Conservation (phyloP, 2,888 invertebrate genomes). For the Heteromyza rotundicornis region DNA sequence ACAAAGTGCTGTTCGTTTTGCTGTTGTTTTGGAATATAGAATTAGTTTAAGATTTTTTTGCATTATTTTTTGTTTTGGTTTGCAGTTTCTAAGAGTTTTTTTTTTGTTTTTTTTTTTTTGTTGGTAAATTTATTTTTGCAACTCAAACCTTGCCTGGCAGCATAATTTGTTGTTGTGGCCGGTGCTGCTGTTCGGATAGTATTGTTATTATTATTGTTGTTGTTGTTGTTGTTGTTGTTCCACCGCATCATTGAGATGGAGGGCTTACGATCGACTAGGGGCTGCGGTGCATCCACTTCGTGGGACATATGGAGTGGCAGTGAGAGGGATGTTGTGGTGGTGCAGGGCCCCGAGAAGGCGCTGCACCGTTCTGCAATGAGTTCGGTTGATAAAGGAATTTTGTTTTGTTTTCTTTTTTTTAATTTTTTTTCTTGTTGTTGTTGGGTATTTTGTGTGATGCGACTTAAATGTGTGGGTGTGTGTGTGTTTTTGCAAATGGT, state of each 20-base stretch:
- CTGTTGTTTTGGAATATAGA: too few species aligned
- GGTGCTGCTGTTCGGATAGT: constrained; percentile 14
- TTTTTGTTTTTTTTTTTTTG: constrained; percentile 9
- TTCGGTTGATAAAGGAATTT: constrained; percentile 37
- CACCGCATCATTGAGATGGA: constrained; percentile 69
- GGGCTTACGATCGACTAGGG: constrained; percentile 73
- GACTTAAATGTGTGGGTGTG: too few species aligned
- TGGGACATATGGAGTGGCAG: constrained; percentile 65
- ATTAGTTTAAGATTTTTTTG: too few species aligned
- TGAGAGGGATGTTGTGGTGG: constrained; percentile 63
- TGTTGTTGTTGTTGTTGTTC: constrained; percentile 48
- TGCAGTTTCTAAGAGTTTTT: background rate
- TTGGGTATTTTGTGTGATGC: too few species aligned
- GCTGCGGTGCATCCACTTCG: constrained; percentile 75
- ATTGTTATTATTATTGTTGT: constrained; percentile 28
- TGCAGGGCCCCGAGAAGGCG: constrained; percentile 66
- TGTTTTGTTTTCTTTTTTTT: too few species aligned
- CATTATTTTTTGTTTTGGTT: too few species aligned
- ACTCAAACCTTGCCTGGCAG: constrained; percentile 66
- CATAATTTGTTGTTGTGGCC: constrained; percentile 48
- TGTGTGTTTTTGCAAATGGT: too few species aligned
- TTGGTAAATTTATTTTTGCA: constrained; percentile 24
- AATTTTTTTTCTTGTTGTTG: too few species aligned
- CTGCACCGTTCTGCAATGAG: constrained; percentile 74
- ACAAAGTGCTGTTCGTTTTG: too few species aligned